Conservation (phyloP, 1,140 invertebrate genomes). For the Batillaria attramentaria region DNA sequence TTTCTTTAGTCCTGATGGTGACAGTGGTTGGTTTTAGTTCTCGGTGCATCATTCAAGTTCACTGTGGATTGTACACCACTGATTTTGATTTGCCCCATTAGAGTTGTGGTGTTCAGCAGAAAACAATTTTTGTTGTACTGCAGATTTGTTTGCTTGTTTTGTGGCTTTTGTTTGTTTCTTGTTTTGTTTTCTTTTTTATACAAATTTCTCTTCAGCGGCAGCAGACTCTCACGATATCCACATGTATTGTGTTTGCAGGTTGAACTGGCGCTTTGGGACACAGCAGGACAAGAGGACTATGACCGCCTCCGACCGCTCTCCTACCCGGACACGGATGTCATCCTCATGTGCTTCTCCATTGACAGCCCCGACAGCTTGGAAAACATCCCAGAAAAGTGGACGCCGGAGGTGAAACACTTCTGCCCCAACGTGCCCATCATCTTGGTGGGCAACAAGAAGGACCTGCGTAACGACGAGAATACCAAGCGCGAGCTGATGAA, state of each 20-base stretch:
- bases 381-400: constrained; percentile 71
- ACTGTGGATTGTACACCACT: too few species aligned
- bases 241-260: too few species aligned
- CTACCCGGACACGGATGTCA: constrained; percentile 94
- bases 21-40: too few species aligned
- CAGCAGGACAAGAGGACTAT: constrained; percentile 98
- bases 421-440: constrained; percentile 73
- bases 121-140: too few species aligned
- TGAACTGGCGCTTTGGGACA: constrained; percentile 97
- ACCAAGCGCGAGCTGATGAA: constrained; percentile 97
- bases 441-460: constrained; percentile 73
- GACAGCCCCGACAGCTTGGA: constrained; percentile 69
- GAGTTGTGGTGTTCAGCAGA: too few species aligned
- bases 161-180: neutral
- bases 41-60: too few species aligned
- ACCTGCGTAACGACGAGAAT: constrained; percentile 94
- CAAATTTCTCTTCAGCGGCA: neutral
- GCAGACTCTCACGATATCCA: constrained; percentile 1
- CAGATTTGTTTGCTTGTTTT: neutral
- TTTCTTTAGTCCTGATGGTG: too few species aligned
- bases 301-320: constrained; percentile 94
- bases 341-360: constrained; percentile 70
- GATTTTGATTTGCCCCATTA: too few species aligned
- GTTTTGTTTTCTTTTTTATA: neutral
- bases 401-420: constrained; percentile 72